Evolutionary conservation across 2,888 invertebrate species (phyloP).

Genomic region (Leucania comma): DNA sequence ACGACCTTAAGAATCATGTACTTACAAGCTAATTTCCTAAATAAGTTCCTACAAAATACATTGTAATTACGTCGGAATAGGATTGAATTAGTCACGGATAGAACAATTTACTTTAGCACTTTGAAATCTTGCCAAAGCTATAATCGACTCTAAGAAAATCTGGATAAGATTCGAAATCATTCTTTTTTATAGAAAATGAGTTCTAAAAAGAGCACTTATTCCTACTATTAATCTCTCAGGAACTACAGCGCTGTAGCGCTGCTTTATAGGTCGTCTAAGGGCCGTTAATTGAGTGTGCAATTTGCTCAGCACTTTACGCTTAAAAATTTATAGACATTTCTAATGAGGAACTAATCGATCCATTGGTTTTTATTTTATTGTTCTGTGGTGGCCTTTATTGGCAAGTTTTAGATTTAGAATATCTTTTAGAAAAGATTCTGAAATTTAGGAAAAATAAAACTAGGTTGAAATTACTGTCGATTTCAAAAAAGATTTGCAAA

Average conservation of each 20-base stretch:
- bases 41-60: conserved; percentile 38
- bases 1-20: conserved; percentile 28
- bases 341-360: conserved; percentile 50
- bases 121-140: conserved; percentile 7
- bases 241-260: conserved; percentile 74
- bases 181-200: conserved; percentile 22
- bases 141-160: conserved; percentile 9
- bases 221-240: conserved; percentile 73
- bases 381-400: conserved; percentile 10
- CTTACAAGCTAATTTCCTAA: conserved; percentile 24
- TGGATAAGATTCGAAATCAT: conserved; percentile 14
- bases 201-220: conserved; percentile 65
- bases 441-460: not conserved
- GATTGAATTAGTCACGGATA: conserved; percentile 46
- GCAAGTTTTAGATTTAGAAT: conserved; percentile 1
- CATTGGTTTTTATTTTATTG: conserved; percentile 27
- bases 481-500: not conserved
- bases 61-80: conserved; percentile 36
- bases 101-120: conserved; percentile 35
- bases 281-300: conserved; percentile 53
- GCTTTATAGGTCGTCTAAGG: conserved; percentile 75
- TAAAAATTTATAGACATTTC: conserved; percentile 43
- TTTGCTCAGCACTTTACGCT: conserved; percentile 48
- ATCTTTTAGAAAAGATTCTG: not conserved
- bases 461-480: not conserved